Conservation (phyloP, 1,140 invertebrate genomes). For the Dendroctonus valens region DNA sequence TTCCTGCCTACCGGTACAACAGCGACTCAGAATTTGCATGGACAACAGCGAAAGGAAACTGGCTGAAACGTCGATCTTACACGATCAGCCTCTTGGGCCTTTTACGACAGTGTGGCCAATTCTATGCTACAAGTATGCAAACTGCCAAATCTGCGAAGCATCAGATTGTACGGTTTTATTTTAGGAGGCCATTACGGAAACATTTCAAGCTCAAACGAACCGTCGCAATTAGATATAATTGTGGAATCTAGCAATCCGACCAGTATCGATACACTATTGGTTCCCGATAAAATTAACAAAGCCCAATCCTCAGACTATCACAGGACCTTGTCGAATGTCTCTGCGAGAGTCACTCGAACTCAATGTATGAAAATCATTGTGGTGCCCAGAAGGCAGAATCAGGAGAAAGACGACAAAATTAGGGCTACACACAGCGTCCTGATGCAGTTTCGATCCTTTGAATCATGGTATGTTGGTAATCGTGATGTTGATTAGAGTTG, state of each 20-base stretch:
- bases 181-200: slow-evolving; percentile 42
- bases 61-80: slow-evolving; percentile 43
- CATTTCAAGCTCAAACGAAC: neutral
- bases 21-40: slow-evolving; percentile 53
- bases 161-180: slow-evolving; percentile 12
- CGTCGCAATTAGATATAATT: too few relatives aligned
- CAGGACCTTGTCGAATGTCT: slow-evolving; percentile 1
- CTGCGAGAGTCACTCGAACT: slow-evolving; percentile 19
- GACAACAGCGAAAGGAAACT: slow-evolving; percentile 30
- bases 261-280: slow-evolving; percentile 30
- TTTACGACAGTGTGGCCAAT: slow-evolving; percentile 52
- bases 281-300: slow-evolving; percentile 36
- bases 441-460: slow-evolving; percentile 49
- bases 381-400: neutral
- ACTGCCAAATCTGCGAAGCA: neutral
- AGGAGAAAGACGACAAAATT: neutral
- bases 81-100: slow-evolving; percentile 58
- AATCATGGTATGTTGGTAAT: slow-evolving; percentile 8
- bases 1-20: slow-evolving; percentile 47
- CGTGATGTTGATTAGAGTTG: neutral
- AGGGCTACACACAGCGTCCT: slow-evolving; percentile 46
- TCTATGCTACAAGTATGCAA: neutral
- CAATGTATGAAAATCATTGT: slow-evolving; percentile 29
- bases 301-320: too few relatives aligned
- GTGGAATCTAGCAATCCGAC: neutral